These are phyloP conservation scores for Chaenocephalus aceratus DNA, from an alignment of 2,113 vertebrate species.

Conservation along the genomic window DNA sequence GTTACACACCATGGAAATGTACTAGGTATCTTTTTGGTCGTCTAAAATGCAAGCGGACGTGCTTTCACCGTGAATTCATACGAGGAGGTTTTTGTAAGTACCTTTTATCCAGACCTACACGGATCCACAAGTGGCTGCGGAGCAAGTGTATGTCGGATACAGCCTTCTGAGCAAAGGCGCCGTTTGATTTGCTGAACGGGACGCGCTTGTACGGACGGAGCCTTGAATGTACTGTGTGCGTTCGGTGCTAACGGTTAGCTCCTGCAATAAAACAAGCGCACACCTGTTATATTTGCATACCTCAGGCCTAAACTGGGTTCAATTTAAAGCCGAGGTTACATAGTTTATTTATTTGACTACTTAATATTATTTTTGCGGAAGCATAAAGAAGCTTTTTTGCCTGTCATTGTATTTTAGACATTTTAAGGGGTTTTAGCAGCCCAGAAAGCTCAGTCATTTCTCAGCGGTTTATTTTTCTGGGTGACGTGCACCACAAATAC, in stretches of 20 bases:
- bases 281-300: conserved; percentile 71
- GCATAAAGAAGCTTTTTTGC: rapidly evolving
- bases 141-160: conserved; percentile 66
- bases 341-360: background rate
- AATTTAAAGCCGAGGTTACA: background rate
- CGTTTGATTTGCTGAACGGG: conserved; percentile 40
- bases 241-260: background rate
- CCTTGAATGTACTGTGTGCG: rapidly evolving
- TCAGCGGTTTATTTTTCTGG: background rate
- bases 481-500: too few species aligned
- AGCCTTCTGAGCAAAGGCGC: conserved; percentile 1
- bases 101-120: conserved; percentile 31
- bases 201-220: conserved; percentile 16
- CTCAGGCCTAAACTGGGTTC: conserved; percentile 26
- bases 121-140: conserved; percentile 72
- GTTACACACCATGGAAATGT: conserved; percentile 9
- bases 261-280: background rate
- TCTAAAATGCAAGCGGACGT: conserved; percentile 55
- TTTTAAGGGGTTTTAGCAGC: background rate
- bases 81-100: conserved; percentile 66
- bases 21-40: conserved; percentile 27
- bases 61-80: conserved; percentile 48
- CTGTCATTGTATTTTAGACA: background rate
- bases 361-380: background rate
- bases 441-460: background rate